Percentiles rank a stretch among this genome's conserved stretches.
Conservation (phyloP, 2,113 vertebrate genomes). For the Marcusenius ussheri region DNA sequence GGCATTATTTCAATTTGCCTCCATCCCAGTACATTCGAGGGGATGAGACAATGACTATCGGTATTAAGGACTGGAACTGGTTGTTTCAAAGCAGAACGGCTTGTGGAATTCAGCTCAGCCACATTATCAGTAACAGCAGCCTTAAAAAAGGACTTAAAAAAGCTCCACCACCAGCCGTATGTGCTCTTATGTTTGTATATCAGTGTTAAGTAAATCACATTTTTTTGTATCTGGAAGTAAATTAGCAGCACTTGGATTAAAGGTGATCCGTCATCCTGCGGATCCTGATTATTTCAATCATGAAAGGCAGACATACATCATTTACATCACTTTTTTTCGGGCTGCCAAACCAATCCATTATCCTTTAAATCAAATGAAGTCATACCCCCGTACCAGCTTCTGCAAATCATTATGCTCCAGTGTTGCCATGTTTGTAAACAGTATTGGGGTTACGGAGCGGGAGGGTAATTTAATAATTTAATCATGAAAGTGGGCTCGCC, state of each 20-base stretch:
- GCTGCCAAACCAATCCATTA: background rate
- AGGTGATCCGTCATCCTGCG: background rate
- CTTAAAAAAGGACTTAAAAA: background rate
- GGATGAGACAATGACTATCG: background rate
- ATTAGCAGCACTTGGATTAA: background rate
- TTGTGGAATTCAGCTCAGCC: background rate
- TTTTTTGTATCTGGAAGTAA: background rate
- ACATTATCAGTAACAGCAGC: background rate
- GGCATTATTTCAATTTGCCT: background rate
- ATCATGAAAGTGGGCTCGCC: background rate
- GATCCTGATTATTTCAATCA: background rate
- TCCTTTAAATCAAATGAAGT: background rate
- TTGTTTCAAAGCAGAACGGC: background rate
- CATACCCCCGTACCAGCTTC: background rate
- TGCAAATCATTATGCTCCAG: background rate
- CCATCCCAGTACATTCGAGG: background rate
- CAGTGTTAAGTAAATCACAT: background rate
- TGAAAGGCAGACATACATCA: background rate
- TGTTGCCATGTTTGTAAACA: slow-evolving; percentile 9
- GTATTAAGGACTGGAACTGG: background rate
- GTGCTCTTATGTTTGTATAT: background rate
- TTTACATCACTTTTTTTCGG: background rate
- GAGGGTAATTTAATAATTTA: slow-evolving; percentile 1
- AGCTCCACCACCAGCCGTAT: background rate
- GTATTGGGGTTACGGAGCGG: background rate